phyloP scores from a whole-genome alignment of 2,113 vertebrate species.

The Petromus typicus region DNA sequence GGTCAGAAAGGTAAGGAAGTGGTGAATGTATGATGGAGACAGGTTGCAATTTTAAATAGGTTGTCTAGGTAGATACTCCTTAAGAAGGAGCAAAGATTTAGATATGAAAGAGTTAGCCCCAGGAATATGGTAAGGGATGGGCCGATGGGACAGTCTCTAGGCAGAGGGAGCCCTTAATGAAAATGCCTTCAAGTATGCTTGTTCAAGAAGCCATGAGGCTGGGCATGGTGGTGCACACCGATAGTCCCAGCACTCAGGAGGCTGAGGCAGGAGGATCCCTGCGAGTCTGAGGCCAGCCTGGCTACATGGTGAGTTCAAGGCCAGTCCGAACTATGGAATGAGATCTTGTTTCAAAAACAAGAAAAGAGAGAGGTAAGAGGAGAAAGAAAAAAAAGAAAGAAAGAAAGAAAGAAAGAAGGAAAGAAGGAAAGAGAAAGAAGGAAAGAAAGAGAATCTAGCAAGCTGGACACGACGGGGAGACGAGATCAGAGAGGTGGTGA shows the following conservation, averaged over 20 bases:
- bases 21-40: neutral
- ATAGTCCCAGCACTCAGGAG: too few species aligned
- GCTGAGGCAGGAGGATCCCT: too few species aligned
- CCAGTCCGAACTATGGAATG: too few species aligned
- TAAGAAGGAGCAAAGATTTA: neutral
- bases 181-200: neutral
- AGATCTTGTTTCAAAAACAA: too few species aligned
- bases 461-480: neutral
- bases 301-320: too few species aligned
- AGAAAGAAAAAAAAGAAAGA: neutral
- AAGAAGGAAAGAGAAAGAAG: neutral
- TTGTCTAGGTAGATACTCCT: too few species aligned
- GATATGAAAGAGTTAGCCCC: too few species aligned
- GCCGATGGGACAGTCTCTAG: too few species aligned
- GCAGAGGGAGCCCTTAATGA: neutral
- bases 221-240: too few species aligned
- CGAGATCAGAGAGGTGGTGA: neutral
- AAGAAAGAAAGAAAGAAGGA: neutral
- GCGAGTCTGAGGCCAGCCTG: too few species aligned
- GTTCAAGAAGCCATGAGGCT: neutral
- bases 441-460: neutral
- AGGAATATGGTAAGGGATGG: too few species aligned
- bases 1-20: neutral
- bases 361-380: too few species aligned
- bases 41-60: neutral